Conservation (phyloP, 2,888 invertebrate genomes). For the Zhuqinia jingwanae region DNA sequence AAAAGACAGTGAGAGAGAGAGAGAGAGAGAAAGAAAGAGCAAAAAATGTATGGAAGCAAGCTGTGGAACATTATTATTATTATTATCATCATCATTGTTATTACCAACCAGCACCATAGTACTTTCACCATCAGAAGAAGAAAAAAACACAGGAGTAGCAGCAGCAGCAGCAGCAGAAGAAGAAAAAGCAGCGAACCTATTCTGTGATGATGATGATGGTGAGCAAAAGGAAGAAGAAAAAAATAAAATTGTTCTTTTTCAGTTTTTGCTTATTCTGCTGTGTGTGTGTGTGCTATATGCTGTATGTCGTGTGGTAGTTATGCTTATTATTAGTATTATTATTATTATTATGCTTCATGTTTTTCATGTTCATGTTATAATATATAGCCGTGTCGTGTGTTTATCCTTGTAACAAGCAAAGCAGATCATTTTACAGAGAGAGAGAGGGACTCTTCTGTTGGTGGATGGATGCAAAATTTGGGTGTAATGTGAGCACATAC, state of each 20-base stretch:
- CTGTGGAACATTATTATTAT: constrained; percentile 69
- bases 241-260: constrained; percentile 30
- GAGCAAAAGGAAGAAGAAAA: constrained; percentile 28
- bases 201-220: constrained; percentile 16
- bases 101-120: constrained; percentile 32
- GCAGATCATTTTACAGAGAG: constrained; percentile 45
- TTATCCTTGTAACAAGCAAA: constrained; percentile 14
- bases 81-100: constrained; percentile 55
- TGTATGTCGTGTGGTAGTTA: constrained; percentile 2
- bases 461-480: not conserved
- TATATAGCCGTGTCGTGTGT: not conserved
- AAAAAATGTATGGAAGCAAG: constrained; percentile 62
- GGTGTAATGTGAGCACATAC: not conserved
- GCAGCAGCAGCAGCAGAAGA: not conserved
- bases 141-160: not conserved
- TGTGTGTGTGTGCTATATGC: too few species aligned
- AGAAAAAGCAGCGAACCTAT: not conserved
- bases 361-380: constrained; percentile 3
- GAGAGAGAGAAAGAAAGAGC: constrained; percentile 5
- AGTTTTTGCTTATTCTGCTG: constrained; percentile 7
- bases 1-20: not conserved
- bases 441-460: too few species aligned
- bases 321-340: constrained; percentile 38
- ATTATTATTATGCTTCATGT: constrained; percentile 16
- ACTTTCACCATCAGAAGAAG: not conserved